These are phyloP conservation scores for Tanypteryx hageni DNA, from an alignment of 2,888 invertebrate species.

Conservation along the genomic window DNA sequence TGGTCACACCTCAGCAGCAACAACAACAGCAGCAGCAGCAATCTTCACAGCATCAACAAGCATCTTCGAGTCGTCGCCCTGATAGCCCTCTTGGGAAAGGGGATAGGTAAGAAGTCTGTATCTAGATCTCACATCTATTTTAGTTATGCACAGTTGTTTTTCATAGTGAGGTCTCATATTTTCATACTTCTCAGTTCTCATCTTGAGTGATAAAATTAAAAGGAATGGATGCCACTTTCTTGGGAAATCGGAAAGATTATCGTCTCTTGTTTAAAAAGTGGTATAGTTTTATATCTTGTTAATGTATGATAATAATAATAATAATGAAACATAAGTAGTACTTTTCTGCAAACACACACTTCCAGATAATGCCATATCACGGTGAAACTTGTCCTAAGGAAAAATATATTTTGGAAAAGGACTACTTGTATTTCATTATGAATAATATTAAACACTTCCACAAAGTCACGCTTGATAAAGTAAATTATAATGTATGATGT, in stretches of 20 bases:
- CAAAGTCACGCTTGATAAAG: too few relatives aligned
- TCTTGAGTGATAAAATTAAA: background rate
- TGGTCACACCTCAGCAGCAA: constrained; percentile 76
- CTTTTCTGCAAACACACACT: too few relatives aligned
- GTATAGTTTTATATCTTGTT: background rate
- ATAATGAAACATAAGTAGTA: too few relatives aligned
- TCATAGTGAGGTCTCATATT: background rate
- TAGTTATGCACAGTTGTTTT: background rate
- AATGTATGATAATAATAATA: too few relatives aligned
- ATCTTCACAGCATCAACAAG: constrained; percentile 71
- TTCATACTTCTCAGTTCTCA: background rate
- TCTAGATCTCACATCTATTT: background rate
- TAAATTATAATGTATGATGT: too few relatives aligned
- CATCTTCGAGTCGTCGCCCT: constrained; percentile 72
- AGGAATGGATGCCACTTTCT: background rate
- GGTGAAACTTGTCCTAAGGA: too few relatives aligned
- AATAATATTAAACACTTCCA: too few relatives aligned
- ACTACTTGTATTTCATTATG: too few relatives aligned
- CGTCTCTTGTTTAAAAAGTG: background rate
- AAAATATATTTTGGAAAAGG: too few relatives aligned
- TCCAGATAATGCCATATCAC: too few relatives aligned
- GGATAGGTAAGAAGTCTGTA: constrained; percentile 69
- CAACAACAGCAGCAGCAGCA: constrained; percentile 67
- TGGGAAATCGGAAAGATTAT: background rate
- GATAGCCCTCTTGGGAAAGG: constrained; percentile 75